Percentiles rank a stretch among this genome's conserved stretches.
Evolutionary conservation across 2,797 vertebrate genomes (phyloP).

Genomic region (Betta splendens): DNA sequence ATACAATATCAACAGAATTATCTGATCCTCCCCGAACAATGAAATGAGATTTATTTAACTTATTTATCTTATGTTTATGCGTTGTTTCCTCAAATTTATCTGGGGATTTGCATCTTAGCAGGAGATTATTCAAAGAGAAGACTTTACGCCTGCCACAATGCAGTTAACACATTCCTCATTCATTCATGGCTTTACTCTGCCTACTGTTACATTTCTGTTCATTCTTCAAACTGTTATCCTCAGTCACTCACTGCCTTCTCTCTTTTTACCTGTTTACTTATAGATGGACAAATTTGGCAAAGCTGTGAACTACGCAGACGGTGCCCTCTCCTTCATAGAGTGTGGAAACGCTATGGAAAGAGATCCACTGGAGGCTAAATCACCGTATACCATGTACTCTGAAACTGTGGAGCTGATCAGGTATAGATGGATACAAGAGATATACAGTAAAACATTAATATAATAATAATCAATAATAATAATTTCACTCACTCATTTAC

Average conservation of each 20-base stretch:
- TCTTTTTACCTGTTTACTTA: not conserved
- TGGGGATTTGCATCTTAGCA: slow-evolving; percentile 54
- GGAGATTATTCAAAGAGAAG: slow-evolving; percentile 59
- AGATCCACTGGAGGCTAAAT: slow-evolving; percentile 96
- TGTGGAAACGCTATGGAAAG: slow-evolving; percentile 98
- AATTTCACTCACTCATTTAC: no score
- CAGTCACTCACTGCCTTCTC: slow-evolving; percentile 1
- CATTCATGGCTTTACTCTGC: slow-evolving; percentile 9
- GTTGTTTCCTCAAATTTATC: slow-evolving; percentile 61
- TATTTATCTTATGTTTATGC: slow-evolving; percentile 66
- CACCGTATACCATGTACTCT: slow-evolving; percentile 98
- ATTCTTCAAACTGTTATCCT: not conserved
- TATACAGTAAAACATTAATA: no score
- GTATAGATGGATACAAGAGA: slow-evolving; percentile 62
- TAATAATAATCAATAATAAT: no score
- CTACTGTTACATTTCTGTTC: slow-evolving; percentile 8
- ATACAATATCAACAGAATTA: slow-evolving; percentile 67
- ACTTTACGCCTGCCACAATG: slow-evolving; percentile 22
- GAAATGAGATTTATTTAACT: slow-evolving; percentile 68
- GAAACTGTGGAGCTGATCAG: slow-evolving; percentile 99
- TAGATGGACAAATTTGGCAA: slow-evolving; percentile 97
- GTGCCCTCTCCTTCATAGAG: slow-evolving; percentile 96
- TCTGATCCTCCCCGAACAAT: slow-evolving; percentile 55
- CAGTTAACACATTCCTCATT: slow-evolving; percentile 23
- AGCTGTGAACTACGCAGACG: slow-evolving; percentile 97